A percentile compares a stretch with the other conserved stretches of the same genome.
phyloP scores from a whole-genome alignment of 2,888 invertebrate genomes.

The Ophraella communa region DNA sequence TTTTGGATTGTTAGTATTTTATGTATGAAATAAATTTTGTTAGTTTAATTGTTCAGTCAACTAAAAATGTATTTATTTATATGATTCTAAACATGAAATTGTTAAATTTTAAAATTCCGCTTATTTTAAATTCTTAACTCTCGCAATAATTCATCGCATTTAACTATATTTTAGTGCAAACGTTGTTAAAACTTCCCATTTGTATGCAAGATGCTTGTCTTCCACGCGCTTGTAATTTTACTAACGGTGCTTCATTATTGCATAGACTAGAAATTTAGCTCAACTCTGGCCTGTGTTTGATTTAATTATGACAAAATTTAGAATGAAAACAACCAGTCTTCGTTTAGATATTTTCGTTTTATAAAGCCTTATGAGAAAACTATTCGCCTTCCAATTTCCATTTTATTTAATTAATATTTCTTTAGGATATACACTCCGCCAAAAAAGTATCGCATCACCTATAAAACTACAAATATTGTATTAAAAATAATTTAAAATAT shows the following conservation, averaged over 20 bases:
- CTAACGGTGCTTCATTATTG: conserved; percentile 49
- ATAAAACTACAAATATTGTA: too few species aligned
- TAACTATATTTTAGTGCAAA: conserved; percentile 18
- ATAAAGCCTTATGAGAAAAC: conserved; percentile 4
- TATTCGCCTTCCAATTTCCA: neutral
- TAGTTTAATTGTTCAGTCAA: too few species aligned
- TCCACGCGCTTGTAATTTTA: conserved; percentile 52
- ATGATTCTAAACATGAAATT: neutral
- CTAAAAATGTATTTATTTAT: too few species aligned
- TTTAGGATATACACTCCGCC: neutral
- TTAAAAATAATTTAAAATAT: too few species aligned
- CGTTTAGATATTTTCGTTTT: conserved; percentile 6
- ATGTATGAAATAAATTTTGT: too few species aligned
- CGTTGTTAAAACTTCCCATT: conserved; percentile 39
- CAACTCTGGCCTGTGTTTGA: conserved; percentile 21
- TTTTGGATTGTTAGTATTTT: too few species aligned
- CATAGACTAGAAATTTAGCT: conserved; percentile 26
- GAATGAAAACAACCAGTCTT: conserved; percentile 8
- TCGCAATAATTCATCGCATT: conserved; percentile 16
- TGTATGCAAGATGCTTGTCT: conserved; percentile 52
- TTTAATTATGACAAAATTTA: conserved; percentile 25
- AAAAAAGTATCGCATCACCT: too few species aligned
- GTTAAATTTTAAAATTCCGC: neutral
- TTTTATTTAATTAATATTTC: neutral
- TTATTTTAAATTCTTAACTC: conserved; percentile 8